Conservation (phyloP, 30 jellyfish, hydroid and myxozoan species). For the Turritopsis dohrnii region DNA sequence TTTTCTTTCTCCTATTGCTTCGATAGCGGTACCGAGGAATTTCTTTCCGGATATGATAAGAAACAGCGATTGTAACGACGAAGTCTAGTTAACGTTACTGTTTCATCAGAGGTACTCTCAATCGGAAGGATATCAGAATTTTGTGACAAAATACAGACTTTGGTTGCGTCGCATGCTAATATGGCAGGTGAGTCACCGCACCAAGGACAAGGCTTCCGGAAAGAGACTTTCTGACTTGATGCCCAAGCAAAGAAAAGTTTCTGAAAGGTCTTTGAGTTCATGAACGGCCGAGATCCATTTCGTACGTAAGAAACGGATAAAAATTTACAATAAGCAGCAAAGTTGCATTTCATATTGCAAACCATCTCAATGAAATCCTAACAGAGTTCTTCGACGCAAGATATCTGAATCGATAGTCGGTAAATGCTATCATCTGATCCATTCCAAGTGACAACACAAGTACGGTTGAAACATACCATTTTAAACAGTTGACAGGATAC, state of each 20-base stretch:
- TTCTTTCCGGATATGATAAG: neutral
- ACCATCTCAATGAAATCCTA: neutral
- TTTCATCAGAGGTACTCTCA: too few species aligned
- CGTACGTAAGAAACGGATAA: neutral
- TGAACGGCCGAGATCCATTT: neutral
- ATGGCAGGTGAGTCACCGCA: neutral
- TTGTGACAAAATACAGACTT: neutral
- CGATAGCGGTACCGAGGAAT: neutral
- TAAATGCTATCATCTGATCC: neutral
- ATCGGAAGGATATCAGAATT: too few species aligned
- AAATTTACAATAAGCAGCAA: neutral
- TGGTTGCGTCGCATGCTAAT: neutral
- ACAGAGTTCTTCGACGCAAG: neutral
- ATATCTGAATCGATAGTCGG: neutral
- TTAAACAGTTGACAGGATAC: neutral
- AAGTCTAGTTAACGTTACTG: too few species aligned
- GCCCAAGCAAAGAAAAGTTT: neutral
- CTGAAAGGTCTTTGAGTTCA: neutral
- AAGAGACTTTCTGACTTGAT: neutral
- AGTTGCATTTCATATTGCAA: neutral
- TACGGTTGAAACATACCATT: neutral
- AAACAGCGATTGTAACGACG: too few species aligned
- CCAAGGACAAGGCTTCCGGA: neutral
- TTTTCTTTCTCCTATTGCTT: neutral
- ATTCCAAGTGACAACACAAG: neutral